Base-by-base conservation (phyloP, 2,113 vertebrate genomes). In the Strix aluco region DNA sequence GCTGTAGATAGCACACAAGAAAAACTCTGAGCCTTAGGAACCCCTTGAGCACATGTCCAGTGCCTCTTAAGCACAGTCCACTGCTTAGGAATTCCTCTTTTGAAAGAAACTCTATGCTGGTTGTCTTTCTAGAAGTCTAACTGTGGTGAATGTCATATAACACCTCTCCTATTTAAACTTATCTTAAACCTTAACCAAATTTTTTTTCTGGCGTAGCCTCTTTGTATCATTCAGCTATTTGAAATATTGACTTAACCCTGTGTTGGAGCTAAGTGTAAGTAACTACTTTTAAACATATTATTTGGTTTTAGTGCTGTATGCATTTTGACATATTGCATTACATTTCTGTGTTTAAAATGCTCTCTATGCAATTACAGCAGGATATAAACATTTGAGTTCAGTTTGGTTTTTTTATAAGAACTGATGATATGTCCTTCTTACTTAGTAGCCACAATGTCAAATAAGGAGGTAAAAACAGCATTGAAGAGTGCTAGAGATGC, bases 401-500 rank as follows among this genome's bases (percentile, higher is more conserved):
- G 4, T 23, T 75, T 8, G 44, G 4, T 58, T 12, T 49, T 54
- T 81, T 58, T 32, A 2, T 46, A n/a, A 34, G 4, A 44, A 58
- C 27, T 85, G 2, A 58, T 62, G 10, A 22, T 34, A 10, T 7
- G 0, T 57, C 5, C 4, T 95, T 88, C 97, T 91, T 81, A 30
- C 46, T 82, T 95, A 73, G 51, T 63, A 97, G 94, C 52, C 84
- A 98, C 47, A 17, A 99, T 99, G 99, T 99, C 99, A 23, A 99
- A 79, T 91, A 99, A 99, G 97, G 99, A 99, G 96, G 99, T 99
- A 34, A 99, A 99, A 97, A 95, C 98, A 8, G 98, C 98, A 3
- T 91, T 99, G 25, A 99, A 99, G 98, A 99, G 97, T 97, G 99
- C 99, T 84, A 98, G 99, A 97, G 99, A 99, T 6, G 99, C 99